Evolutionary conservation across 2,797 vertebrate species (phyloP).

Genomic region (Zalophus californianus): DNA sequence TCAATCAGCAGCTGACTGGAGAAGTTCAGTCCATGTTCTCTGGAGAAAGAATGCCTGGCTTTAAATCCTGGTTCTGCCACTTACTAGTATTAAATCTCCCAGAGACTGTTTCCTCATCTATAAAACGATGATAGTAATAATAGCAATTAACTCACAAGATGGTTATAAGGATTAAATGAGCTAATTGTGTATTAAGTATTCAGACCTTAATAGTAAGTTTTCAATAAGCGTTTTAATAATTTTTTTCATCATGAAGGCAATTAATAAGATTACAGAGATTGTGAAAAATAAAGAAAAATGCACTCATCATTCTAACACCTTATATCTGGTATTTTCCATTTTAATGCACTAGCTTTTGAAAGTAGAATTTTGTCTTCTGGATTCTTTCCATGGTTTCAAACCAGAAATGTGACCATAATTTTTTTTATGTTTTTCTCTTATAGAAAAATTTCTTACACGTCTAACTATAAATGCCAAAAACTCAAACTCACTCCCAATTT

Average conservation of each 20-base stretch:
- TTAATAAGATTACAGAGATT: conserved; percentile 23
- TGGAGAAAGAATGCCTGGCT: not conserved
- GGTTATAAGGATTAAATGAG: not conserved
- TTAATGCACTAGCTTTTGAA: not conserved
- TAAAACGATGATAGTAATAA: not conserved
- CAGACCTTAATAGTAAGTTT: conserved; percentile 7
- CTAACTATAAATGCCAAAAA: not conserved
- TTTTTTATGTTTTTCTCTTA: not conserved
- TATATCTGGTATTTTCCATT: not conserved
- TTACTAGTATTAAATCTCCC: not conserved
- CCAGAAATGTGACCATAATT: not conserved
- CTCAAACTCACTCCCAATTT: not conserved
- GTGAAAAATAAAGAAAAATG: not conserved
- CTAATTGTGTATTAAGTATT: not conserved
- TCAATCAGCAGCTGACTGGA: not conserved
- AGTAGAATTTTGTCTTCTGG: conserved; percentile 23
- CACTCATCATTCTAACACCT: not conserved
- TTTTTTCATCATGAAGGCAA: conserved; percentile 10
- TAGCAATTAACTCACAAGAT: not conserved
- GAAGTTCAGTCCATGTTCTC: not conserved
- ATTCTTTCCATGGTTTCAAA: not conserved
- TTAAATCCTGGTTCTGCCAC: not conserved
- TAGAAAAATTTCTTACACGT: not conserved
- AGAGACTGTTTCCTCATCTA: not conserved
- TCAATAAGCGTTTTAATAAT: not conserved